phyloP scores from a whole-genome alignment of 2,113 vertebrate species.

The Oncorhynchus keta region DNA sequence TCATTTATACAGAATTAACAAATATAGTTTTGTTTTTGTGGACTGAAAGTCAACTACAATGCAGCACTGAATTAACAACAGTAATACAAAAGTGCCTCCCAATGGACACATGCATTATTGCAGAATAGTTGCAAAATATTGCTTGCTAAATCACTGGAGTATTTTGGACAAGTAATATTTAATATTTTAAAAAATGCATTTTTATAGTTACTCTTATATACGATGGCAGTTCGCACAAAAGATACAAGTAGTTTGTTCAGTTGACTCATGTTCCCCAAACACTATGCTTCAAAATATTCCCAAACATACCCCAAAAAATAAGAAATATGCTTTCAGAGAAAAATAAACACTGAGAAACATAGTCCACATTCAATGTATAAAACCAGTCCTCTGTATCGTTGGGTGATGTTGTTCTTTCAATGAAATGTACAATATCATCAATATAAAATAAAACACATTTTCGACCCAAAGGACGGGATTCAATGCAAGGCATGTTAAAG shows the following conservation, averaged over 20 bases:
- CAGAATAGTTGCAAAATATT: conserved; percentile 14
- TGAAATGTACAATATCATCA: neutral
- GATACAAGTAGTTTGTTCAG: neutral
- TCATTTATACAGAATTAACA: neutral
- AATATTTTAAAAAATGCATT: neutral
- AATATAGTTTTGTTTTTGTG: neutral
- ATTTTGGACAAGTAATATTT: neutral
- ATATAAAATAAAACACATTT: neutral
- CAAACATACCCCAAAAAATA: neutral
- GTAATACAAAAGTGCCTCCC: conserved; percentile 29
- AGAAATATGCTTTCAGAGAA: neutral
- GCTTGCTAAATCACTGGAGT: neutral
- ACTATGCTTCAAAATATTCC: neutral
- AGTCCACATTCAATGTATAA: neutral
- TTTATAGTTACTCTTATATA: neutral
- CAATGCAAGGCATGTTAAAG: neutral
- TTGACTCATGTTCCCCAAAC: neutral
- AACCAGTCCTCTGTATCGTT: too few species aligned
- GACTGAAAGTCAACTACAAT: neutral
- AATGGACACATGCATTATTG: conserved; percentile 39
- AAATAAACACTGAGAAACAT: neutral
- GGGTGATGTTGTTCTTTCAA: too few species aligned
- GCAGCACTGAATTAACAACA: neutral
- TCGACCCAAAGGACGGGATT: neutral
- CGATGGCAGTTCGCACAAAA: neutral